A percentile compares a stretch with the other conserved stretches of the same genome.
phyloP scores from a whole-genome alignment of 2,888 invertebrate genomes.

The Eupeodes latifasciatus region DNA sequence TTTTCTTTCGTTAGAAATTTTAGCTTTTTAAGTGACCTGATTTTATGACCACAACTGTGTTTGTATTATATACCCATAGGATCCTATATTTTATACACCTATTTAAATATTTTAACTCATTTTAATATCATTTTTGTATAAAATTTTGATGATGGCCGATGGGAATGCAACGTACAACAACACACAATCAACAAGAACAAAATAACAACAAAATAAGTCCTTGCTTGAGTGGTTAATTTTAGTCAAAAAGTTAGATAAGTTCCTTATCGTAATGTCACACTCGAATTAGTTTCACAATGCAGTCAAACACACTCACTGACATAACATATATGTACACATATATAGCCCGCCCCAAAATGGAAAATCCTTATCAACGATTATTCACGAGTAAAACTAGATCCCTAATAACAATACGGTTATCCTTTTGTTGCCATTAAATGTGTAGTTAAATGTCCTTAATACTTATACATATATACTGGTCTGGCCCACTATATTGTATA shows the following conservation, averaged over 20 bases:
- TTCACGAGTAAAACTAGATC: constrained; percentile 48
- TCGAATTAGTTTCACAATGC: constrained; percentile 66
- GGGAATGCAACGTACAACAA: not conserved
- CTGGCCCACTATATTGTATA: too few relatives aligned
- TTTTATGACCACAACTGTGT: too few relatives aligned
- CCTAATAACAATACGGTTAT: constrained; percentile 58
- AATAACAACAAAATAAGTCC: constrained; percentile 18
- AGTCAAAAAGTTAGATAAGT: constrained; percentile 57
- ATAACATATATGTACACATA: not conserved
- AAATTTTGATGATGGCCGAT: not conserved
- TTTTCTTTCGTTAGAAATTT: too few relatives aligned
- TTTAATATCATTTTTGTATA: not conserved
- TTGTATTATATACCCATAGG: too few relatives aligned
- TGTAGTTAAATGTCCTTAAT: not conserved
- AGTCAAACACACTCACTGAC: constrained; percentile 21
- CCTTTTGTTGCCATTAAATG: constrained; percentile 53
- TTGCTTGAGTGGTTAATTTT: constrained; percentile 42
- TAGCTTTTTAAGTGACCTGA: too few relatives aligned
- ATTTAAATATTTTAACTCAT: not conserved
- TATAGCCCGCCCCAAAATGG: not conserved
- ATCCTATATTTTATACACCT: too few relatives aligned
- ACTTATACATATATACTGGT: not conserved
- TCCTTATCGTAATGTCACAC: constrained; percentile 72
- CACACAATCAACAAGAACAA: not conserved
- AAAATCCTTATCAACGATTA: constrained; percentile 58